Percentiles rank a stretch among this genome's conserved stretches.
Evolutionary conservation across 1,140 invertebrate genomes (phyloP).

Genomic region (Diorhabda sublineata): DNA sequence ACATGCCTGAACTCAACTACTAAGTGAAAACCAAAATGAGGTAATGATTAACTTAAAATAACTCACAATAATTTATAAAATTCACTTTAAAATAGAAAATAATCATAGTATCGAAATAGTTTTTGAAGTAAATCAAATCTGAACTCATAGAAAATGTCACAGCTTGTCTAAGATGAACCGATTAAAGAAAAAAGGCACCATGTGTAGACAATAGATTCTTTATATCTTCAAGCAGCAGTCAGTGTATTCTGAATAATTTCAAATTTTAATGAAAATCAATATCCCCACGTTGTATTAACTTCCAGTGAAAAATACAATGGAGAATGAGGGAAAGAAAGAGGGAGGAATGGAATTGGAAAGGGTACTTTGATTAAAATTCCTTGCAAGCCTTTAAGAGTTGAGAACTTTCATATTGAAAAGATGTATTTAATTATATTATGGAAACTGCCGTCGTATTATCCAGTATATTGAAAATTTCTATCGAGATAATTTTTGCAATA

Average conservation of each 20-base stretch:
- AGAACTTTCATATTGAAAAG: neutral
- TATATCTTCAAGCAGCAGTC: neutral
- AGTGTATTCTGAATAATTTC: constrained; percentile 1
- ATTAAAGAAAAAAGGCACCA: neutral
- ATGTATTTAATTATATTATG: neutral
- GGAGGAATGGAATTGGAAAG: neutral
- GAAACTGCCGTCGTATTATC: neutral
- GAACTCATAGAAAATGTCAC: too few species aligned
- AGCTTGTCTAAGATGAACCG: too few species aligned
- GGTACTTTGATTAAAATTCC: constrained; percentile 2
- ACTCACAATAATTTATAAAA: too few species aligned
- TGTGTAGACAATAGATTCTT: neutral
- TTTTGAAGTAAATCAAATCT: too few species aligned
- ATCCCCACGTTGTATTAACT: neutral
- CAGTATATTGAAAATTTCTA: too few species aligned
- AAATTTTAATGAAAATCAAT: constrained; percentile 1
- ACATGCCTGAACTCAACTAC: too few species aligned
- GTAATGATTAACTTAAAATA: too few species aligned
- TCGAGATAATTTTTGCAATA: too few species aligned
- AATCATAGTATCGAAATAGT: too few species aligned
- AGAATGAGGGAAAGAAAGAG: neutral
- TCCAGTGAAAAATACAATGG: constrained; percentile 2
- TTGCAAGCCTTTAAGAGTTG: neutral
- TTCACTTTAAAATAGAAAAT: too few species aligned
- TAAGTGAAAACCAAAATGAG: too few species aligned